A percentile compares a stretch with the other conserved stretches of the same genome.
Evolutionary conservation across 2,888 invertebrate genomes (phyloP).

Genomic region (Apamea epomidion): DNA sequence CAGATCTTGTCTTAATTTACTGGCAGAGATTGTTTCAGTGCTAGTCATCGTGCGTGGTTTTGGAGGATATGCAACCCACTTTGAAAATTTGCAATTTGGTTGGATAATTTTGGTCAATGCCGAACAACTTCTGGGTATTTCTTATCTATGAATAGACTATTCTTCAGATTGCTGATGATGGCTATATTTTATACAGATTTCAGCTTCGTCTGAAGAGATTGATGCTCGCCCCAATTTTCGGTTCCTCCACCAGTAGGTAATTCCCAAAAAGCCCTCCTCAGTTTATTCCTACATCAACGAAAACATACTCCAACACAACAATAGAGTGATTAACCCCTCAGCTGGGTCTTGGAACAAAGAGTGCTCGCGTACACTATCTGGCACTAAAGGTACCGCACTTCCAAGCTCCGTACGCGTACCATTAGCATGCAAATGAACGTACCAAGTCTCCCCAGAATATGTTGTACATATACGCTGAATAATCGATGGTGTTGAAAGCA

Average conservation of each 20-base stretch:
- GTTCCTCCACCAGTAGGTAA: conserved; percentile 3
- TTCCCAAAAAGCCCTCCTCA: conserved; percentile 38
- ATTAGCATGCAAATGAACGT: conserved; percentile 88
- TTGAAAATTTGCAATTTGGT: neutral
- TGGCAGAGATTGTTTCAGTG: conserved; percentile 11
- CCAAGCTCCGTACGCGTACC: conserved; percentile 56
- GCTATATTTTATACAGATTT: neutral
- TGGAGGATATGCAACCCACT: neutral
- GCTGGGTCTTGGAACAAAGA: conserved; percentile 65
- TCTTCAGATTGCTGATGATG: neutral
- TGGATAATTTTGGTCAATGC: neutral
- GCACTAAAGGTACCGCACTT: conserved; percentile 66
- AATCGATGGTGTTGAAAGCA: conserved; percentile 73
- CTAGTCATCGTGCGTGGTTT: neutral
- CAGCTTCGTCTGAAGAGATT: neutral
- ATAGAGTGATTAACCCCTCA: conserved; percentile 68
- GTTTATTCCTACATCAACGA: conserved; percentile 56
- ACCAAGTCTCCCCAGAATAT: conserved; percentile 76
- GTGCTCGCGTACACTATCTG: conserved; percentile 64
- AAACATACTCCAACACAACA: conserved; percentile 61
- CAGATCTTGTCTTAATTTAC: conserved; percentile 48
- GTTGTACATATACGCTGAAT: conserved; percentile 71
- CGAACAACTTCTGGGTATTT: neutral
- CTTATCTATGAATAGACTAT: neutral
- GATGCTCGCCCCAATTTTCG: conserved; percentile 4